Evolutionary conservation across 1,140 invertebrate species (phyloP).

Genomic region (Meteorus sp.): DNA sequence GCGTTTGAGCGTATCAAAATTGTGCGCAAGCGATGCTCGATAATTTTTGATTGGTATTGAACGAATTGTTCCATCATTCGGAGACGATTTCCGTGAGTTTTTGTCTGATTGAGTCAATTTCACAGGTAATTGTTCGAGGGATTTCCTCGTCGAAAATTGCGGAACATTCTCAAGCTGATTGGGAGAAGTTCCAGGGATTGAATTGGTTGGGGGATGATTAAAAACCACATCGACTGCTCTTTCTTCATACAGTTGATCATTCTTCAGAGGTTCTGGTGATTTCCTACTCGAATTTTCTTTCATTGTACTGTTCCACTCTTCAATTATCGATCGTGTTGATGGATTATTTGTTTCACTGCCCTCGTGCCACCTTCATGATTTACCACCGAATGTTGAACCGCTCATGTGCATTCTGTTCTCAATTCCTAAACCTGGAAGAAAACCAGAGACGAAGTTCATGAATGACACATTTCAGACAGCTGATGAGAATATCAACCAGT

Average conservation of each 20-base stretch:
- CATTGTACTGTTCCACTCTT: slow-evolving; percentile 43
- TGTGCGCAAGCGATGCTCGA: slow-evolving; percentile 39
- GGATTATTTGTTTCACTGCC: slow-evolving; percentile 44
- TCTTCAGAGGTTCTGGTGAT: slow-evolving; percentile 26
- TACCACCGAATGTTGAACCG: slow-evolving; percentile 48
- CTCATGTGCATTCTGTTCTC: slow-evolving; percentile 51
- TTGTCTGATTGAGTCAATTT: too few relatives aligned
- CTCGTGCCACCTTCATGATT: slow-evolving; percentile 57
- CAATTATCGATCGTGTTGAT: slow-evolving; percentile 11
- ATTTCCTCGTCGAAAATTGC: too few relatives aligned
- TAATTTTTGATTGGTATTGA: slow-evolving; percentile 49
- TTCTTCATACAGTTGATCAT: slow-evolving; percentile 44
- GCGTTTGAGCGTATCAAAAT: slow-evolving; percentile 39
- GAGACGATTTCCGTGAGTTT: slow-evolving; percentile 14
- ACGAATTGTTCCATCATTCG: slow-evolving; percentile 30
- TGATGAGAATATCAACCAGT: too few relatives aligned
- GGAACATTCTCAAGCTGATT: too few relatives aligned
- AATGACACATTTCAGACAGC: too few relatives aligned
- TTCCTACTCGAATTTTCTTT: slow-evolving; percentile 10
- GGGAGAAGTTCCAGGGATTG: neutral
- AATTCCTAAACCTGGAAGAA: slow-evolving; percentile 39
- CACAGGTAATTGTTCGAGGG: too few relatives aligned
- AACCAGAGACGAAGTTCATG: too few relatives aligned
- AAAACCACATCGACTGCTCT: slow-evolving; percentile 44
- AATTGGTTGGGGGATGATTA: slow-evolving; percentile 8